Conservation (phyloP, 2,888 invertebrate species). For the Proisotoma minuta region DNA sequence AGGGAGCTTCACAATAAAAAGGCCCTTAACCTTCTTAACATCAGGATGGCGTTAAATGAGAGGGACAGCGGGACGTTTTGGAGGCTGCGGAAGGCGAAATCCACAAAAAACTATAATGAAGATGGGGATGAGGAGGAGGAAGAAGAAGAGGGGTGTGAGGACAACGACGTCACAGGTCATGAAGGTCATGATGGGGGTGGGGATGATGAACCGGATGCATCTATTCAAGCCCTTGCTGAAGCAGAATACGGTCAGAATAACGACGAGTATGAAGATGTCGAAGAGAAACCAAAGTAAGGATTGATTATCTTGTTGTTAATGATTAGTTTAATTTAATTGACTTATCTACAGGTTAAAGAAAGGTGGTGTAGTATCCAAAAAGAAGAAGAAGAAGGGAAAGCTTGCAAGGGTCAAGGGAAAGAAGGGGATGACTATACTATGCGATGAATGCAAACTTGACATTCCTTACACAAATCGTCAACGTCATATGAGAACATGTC, state of each 20-base stretch:
- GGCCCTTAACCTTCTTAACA: conserved; percentile 12
- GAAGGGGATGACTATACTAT: no score
- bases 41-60: conserved; percentile 14
- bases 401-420: no score
- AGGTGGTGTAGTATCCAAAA: background rate
- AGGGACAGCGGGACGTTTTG: conserved; percentile 12
- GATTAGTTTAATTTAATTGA: background rate
- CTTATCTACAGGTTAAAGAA: background rate
- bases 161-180: no score
- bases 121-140: conserved; percentile 5
- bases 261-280: background rate
- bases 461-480: background rate
- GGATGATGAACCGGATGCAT: no score
- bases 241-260: no score
- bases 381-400: background rate
- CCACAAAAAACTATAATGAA: background rate
- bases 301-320: background rate
- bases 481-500: conserved; percentile 7
- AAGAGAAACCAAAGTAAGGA: background rate
- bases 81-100: conserved; percentile 9
- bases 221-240: no score
- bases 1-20: conserved; percentile 22
- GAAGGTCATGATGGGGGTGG: no score
- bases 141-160: background rate
- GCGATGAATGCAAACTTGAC: background rate